phyloP scores from a whole-genome alignment of 2,113 vertebrate species.

The Phodopus roborovskii region DNA sequence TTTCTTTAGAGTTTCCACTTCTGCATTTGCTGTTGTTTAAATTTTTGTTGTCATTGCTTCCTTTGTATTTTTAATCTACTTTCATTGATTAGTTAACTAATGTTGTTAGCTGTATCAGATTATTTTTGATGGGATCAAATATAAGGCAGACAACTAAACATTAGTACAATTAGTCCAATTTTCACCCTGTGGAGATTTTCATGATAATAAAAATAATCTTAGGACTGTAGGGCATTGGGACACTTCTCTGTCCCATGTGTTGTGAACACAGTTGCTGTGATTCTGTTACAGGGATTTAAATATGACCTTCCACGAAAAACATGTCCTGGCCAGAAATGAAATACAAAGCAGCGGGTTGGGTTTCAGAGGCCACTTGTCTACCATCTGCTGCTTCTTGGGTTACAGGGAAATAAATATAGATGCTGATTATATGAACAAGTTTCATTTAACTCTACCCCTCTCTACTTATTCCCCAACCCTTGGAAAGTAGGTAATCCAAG shows the following conservation, averaged over 20 bases:
- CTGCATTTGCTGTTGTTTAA: background rate
- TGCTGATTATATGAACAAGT: background rate
- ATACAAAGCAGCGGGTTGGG: slow-evolving; percentile 13
- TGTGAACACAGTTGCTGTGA: slow-evolving; percentile 7
- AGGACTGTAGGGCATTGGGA: background rate
- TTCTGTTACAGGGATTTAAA: slow-evolving; percentile 10
- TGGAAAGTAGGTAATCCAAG: background rate
- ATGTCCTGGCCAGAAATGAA: slow-evolving; percentile 53
- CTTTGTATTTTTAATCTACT: background rate
- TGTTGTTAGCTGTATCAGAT: background rate
- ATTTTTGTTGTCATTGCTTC: background rate
- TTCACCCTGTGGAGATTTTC: background rate
- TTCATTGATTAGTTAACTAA: background rate
- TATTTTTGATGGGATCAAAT: background rate
- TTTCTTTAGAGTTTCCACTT: background rate
- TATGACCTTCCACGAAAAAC: slow-evolving; percentile 69
- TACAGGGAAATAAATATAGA: slow-evolving; percentile 71
- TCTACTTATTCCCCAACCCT: background rate
- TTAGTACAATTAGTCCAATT: background rate
- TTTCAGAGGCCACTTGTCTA: slow-evolving; percentile 36
- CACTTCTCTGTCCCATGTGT: background rate
- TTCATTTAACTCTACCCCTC: background rate
- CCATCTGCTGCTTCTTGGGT: slow-evolving; percentile 57
- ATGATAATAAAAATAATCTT: slow-evolving; percentile 27
- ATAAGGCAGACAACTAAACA: background rate